Percentiles rank a stretch among this genome's conserved stretches.
These are phyloP conservation scores for Drosophila nigritarsus DNA, from an alignment of 2,888 invertebrate species.

Conservation along the genomic window DNA sequence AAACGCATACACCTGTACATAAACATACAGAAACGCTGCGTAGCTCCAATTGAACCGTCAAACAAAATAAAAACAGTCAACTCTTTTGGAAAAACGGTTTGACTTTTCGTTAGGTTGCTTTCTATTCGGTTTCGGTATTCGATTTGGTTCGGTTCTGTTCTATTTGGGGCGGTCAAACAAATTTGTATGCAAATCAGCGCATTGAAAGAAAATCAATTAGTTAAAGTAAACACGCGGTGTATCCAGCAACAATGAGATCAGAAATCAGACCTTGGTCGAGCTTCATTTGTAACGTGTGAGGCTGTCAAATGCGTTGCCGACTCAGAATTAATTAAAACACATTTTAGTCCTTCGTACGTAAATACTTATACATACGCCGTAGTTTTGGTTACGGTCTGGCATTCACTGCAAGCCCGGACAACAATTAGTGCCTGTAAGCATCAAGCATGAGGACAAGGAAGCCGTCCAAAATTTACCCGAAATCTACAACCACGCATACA, in stretches of 20 bases:
- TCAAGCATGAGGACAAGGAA: constrained; percentile 29
- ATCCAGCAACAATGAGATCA: constrained; percentile 57
- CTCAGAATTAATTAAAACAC: constrained; percentile 73
- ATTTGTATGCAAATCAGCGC: constrained; percentile 74
- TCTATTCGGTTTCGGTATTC: constrained; percentile 22
- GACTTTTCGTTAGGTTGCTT: constrained; percentile 35
- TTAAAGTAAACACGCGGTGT: constrained; percentile 68
- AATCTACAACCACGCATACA: constrained; percentile 32
- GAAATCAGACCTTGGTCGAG: constrained; percentile 18
- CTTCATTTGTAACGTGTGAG: constrained; percentile 42
- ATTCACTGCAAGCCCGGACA: constrained; percentile 38
- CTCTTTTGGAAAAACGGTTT: constrained; percentile 5
- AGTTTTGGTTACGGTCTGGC: constrained; percentile 40
- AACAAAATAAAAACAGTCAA: constrained; percentile 39
- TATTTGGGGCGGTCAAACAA: constrained; percentile 36
- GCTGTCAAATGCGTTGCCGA: constrained; percentile 61
- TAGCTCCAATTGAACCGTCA: constrained; percentile 37
- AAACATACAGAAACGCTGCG: neutral
- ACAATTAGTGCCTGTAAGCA: constrained; percentile 68
- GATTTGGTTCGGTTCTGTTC: neutral
- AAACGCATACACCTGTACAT: constrained; percentile 1
- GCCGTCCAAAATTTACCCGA: constrained; percentile 45
- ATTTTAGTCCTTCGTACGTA: constrained; percentile 37
- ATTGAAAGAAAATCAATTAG: constrained; percentile 78
- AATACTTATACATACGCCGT: neutral